Base-by-base conservation (phyloP, 2,797 vertebrate species). In the Sebastes kiyomatsui region DNA sequence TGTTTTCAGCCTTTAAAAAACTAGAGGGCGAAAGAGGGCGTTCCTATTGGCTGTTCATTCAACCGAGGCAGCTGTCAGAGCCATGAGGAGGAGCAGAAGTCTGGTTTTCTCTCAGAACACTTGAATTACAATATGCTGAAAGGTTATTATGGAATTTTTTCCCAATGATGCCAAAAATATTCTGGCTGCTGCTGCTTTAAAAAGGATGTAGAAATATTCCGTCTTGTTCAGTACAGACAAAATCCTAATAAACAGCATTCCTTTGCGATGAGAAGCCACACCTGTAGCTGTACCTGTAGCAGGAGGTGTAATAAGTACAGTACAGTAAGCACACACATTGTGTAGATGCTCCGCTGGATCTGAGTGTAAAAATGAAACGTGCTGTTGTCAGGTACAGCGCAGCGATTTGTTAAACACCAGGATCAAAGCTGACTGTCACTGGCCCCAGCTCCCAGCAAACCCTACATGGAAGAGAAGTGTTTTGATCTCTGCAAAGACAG, bases 371-470 rank as follows among this genome's bases (percentile, higher is more conserved):
- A 81, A 70, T 72, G 1, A 80, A 77, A 67, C 0, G 8, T n/a
- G 32, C 59, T n/a, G 60, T 49, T 56, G 67, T 73, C 49, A 10
- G 75, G 55, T 58, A 3, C 61, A 7, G 32, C 23, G 46, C 61
- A 25, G 27, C 61, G 62, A 62, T 73, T 66, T 32, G 67, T 77
- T 58, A 7, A 79, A 71, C 23, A 8, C 33, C 25, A 13, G 46
- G 14, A 83, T 84, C 72, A 82, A 81, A 87, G 81, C 76, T 1
- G 35, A 22, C 28, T 20, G 62, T 58, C 35, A 4, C 58, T 5
- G 67, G 49, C 32, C 78, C 28, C 68, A 25, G 64, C 74, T 80
- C 46, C 75, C 42, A 72, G 30, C 32, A 14, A 62, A 69, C 58
- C 46, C 59, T 27, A 56, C 79, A 68, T 28, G 56, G 62, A 38